Evolutionary conservation across 2,113 vertebrate species (phyloP).

Genomic region (Heteronetta atricapilla): DNA sequence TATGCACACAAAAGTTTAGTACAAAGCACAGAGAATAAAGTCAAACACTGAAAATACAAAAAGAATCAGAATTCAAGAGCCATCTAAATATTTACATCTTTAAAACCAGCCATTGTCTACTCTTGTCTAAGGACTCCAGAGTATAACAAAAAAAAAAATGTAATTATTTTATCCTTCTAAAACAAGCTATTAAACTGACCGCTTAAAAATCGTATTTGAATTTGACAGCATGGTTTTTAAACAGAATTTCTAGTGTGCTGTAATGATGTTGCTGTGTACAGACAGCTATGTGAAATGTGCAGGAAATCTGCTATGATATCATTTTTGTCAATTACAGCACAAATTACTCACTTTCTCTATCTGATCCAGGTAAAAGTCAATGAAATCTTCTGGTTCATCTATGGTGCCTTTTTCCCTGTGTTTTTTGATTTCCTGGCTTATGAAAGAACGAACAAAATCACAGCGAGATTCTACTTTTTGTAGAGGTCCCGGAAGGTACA

Average conservation of each 20-base stretch:
- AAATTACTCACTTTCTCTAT: constrained; percentile 59
- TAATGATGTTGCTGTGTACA: too few species aligned
- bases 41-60: not conserved
- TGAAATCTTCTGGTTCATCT: constrained; percentile 53
- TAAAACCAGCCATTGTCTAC: not conserved
- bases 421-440: constrained; percentile 44
- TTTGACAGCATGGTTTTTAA: not conserved
- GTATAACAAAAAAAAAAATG: not conserved
- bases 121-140: not conserved
- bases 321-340: too few species aligned
- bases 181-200: not conserved
- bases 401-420: constrained; percentile 2
- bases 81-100: not conserved
- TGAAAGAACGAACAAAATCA: constrained; percentile 12
- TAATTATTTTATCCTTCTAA: not conserved
- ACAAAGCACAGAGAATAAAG: not conserved
- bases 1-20: not conserved
- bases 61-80: not conserved
- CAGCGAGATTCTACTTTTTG: not conserved
- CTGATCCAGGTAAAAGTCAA: constrained; percentile 67
- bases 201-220: not conserved
- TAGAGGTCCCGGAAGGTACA: not conserved
- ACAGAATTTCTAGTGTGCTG: not conserved
- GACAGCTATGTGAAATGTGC: not conserved
- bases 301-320: rapidly evolving